Conservation (phyloP, 2,888 invertebrate species). For the Drosophila rubida region DNA sequence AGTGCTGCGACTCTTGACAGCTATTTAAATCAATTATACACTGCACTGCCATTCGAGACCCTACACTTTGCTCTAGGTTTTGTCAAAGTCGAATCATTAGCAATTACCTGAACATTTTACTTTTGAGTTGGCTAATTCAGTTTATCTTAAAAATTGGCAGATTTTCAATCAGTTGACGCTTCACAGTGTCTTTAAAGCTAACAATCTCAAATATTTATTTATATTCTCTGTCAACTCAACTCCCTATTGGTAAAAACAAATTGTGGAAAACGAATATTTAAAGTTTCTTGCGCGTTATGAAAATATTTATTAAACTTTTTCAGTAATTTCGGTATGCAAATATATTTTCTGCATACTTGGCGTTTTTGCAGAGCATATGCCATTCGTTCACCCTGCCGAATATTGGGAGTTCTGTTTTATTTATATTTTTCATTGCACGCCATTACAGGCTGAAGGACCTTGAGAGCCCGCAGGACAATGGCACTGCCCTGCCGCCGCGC, state of each 20-base stretch:
- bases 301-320: no score
- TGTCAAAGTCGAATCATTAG: background rate
- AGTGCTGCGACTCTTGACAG: constrained; percentile 26
- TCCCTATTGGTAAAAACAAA: no score
- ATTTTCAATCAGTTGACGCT: no score
- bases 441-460: constrained; percentile 66
- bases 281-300: no score
- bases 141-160: no score
- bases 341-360: background rate
- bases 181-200: no score
- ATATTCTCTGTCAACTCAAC: no score
- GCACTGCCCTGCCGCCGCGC: constrained; percentile 63
- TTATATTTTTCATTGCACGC: constrained; percentile 59
- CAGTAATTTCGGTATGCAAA: no score
- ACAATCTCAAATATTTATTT: no score
- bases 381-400: background rate
- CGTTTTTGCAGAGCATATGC: background rate
- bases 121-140: no score
- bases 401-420: constrained; percentile 36
- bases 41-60: background rate
- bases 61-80: background rate
- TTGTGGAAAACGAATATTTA: no score
- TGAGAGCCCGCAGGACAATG: constrained; percentile 62
- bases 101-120: no score
- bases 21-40: constrained; percentile 35